These are phyloP conservation scores for Tolmerus cingulatus DNA, from an alignment of 2,888 invertebrate genomes.

Conservation along the genomic window DNA sequence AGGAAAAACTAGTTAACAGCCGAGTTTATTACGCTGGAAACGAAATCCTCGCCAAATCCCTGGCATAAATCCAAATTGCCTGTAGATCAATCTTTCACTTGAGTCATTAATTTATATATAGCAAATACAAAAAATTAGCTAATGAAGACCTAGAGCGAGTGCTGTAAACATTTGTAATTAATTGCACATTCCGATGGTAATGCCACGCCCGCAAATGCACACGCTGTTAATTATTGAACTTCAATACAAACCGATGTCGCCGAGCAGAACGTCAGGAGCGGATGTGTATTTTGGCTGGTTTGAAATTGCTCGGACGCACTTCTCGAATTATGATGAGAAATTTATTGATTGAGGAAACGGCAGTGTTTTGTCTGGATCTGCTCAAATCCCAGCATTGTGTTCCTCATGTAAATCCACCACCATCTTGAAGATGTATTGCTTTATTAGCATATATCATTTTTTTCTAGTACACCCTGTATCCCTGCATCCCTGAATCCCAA, in stretches of 20 bases:
- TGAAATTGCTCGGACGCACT: background rate
- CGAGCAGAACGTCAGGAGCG: conserved; percentile 1
- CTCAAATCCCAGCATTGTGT: background rate
- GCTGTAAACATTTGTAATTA: conserved; percentile 26
- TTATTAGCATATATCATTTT: background rate
- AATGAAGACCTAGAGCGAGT: conserved; percentile 16
- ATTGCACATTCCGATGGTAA: conserved; percentile 14
- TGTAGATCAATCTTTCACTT: conserved; percentile 25
- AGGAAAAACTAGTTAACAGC: background rate
- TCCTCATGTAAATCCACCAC: background rate
- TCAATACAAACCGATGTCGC: background rate
- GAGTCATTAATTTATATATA: conserved; percentile 37
- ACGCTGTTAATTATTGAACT: background rate
- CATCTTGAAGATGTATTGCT: background rate
- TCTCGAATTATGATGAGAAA: background rate
- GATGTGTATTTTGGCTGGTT: background rate
- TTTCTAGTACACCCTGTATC: background rate
- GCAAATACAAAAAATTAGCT: conserved; percentile 6
- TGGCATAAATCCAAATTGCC: conserved; percentile 17
- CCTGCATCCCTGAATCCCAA: background rate
- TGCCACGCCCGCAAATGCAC: conserved; percentile 1
- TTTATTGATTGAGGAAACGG: background rate
- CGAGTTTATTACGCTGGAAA: background rate
- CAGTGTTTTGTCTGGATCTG: background rate
- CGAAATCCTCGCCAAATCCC: background rate